Conservation (phyloP, 2,888 invertebrate species). For the Chymomyza procnemis region DNA sequence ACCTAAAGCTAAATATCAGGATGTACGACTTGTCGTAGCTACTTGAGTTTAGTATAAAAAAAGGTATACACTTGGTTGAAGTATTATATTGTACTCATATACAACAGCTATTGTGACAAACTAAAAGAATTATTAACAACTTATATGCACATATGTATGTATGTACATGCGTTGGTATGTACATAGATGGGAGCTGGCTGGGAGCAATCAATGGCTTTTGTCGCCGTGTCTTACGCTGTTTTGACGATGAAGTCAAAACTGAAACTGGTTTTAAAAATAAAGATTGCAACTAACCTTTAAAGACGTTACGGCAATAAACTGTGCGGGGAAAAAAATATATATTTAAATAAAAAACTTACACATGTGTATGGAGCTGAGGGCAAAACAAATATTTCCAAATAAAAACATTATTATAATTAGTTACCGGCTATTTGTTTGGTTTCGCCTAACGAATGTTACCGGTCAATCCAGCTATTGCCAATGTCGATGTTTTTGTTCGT, state of each 20-base stretch:
- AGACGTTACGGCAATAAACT: constrained; percentile 23
- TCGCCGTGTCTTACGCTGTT: neutral
- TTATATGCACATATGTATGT: neutral
- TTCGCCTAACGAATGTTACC: neutral
- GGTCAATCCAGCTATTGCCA: too few species aligned
- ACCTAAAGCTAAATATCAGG: too few species aligned
- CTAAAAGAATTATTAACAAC: neutral
- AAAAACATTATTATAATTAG: constrained; percentile 25
- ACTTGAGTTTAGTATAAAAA: too few species aligned
- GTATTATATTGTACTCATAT: too few species aligned
- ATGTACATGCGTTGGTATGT: too few species aligned
- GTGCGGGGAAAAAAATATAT: neutral
- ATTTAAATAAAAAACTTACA: constrained; percentile 12
- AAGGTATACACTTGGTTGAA: too few species aligned
- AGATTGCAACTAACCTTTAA: constrained; percentile 49
- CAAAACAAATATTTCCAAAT: constrained; percentile 32
- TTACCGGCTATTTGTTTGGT: constrained; percentile 2
- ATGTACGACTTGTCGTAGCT: too few species aligned
- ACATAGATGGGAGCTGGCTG: constrained; percentile 18
- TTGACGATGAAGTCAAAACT: constrained; percentile 8
- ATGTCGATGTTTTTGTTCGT: too few species aligned
- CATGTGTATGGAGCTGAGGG: constrained; percentile 4
- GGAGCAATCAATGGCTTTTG: neutral
- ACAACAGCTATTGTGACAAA: too few species aligned
- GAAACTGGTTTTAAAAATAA: constrained; percentile 47